Evolutionary conservation across 1,140 invertebrate genomes (phyloP).

Genomic region (Zaprionus tsacasi): DNA sequence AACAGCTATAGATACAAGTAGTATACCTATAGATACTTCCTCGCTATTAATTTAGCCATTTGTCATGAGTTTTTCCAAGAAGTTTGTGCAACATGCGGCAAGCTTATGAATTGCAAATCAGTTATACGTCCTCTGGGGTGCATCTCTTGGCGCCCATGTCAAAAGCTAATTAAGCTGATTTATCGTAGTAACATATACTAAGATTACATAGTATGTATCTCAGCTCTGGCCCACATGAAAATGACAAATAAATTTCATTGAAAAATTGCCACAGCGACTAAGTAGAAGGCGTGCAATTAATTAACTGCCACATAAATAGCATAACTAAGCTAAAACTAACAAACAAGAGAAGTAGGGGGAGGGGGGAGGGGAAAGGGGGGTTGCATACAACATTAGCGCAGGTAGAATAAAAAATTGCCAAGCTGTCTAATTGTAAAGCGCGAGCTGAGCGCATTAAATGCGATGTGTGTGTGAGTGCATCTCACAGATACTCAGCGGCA

Average conservation of each 20-base stretch:
- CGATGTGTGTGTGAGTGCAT: slow-evolving; percentile 42
- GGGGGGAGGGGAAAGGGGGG: background rate
- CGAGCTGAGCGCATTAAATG: slow-evolving; percentile 61
- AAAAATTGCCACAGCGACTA: slow-evolving; percentile 64
- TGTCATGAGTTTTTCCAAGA: slow-evolving; percentile 65
- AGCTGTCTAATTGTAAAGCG: slow-evolving; percentile 75
- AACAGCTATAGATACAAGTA: background rate
- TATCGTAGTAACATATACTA: slow-evolving; percentile 24
- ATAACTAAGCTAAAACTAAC: slow-evolving; percentile 32
- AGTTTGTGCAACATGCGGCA: slow-evolving; percentile 2
- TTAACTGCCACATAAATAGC: slow-evolving; percentile 68
- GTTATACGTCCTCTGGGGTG: slow-evolving; percentile 13
- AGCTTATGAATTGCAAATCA: slow-evolving; percentile 65
- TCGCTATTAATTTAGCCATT: slow-evolving; percentile 72
- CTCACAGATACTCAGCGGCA: slow-evolving; percentile 47
- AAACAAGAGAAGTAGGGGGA: background rate
- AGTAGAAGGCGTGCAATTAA: slow-evolving; percentile 73
- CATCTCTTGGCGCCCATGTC: slow-evolving; percentile 64
- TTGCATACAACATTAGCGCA: slow-evolving; percentile 33
- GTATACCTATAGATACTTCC: background rate
- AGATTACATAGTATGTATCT: background rate
- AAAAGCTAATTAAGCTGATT: slow-evolving; percentile 71
- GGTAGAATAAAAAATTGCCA: slow-evolving; percentile 53
- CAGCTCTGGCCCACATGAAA: slow-evolving; percentile 57
- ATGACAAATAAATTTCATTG: slow-evolving; percentile 75